These are phyloP conservation scores for Oreohelix idahoensis DNA, from an alignment of 1,140 invertebrate species.

Conservation along the genomic window DNA sequence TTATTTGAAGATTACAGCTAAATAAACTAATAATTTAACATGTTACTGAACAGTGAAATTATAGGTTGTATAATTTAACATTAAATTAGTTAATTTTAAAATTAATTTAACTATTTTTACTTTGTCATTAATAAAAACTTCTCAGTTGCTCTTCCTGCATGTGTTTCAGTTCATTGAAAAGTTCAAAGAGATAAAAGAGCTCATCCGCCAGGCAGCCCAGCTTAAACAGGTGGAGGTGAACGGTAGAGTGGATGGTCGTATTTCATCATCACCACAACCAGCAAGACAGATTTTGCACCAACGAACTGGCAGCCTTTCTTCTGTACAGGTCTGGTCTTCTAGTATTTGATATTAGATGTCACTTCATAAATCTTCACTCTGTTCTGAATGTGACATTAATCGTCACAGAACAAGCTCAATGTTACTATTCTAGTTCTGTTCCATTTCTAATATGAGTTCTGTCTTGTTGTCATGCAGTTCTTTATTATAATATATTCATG, in stretches of 20 bases:
- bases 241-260: slow-evolving; percentile 50
- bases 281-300: slow-evolving; percentile 50
- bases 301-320: slow-evolving; percentile 66
- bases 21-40: too few relatives aligned
- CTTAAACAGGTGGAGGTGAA: slow-evolving; percentile 51
- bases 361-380: not conserved
- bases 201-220: slow-evolving; percentile 75
- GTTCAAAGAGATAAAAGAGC: slow-evolving; percentile 97
- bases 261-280: slow-evolving; percentile 42
- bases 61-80: too few relatives aligned
- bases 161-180: slow-evolving; percentile 93
- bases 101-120: too few relatives aligned
- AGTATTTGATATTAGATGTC: not conserved
- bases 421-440: too few relatives aligned
- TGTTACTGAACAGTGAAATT: too few relatives aligned
- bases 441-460: too few relatives aligned
- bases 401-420: too few relatives aligned
- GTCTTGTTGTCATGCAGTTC: too few relatives aligned
- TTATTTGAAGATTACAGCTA: too few relatives aligned
- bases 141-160: not conserved
- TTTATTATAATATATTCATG: too few relatives aligned
- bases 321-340: slow-evolving; percentile 59
- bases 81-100: too few relatives aligned
- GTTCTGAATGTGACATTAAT: too few relatives aligned
- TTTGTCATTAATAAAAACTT: not conserved